Percentiles rank a stretch among this genome's conserved stretches.
These are phyloP conservation scores for Sebastes baramenuke DNA, from an alignment of 2,797 vertebrate genomes.

Conservation along the genomic window DNA sequence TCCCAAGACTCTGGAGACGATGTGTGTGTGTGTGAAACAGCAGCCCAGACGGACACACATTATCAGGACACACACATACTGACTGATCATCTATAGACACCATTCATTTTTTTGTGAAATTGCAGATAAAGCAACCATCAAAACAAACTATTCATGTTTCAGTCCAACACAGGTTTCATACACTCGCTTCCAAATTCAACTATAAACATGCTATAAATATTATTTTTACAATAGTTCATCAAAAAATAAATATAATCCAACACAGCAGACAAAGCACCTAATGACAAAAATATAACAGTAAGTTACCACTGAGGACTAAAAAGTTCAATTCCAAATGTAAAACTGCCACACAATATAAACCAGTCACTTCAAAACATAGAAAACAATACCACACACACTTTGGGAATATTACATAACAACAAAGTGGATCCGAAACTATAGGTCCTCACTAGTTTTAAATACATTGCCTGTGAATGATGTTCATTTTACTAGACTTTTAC, in stretches of 20 bases:
- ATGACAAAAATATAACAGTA: neutral
- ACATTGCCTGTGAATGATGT: no score
- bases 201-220: neutral
- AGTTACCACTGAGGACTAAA: neutral
- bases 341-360: neutral
- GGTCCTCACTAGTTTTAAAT: neutral
- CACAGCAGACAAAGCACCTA: neutral
- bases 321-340: neutral
- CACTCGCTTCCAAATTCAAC: neutral
- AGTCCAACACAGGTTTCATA: neutral
- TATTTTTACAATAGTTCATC: neutral
- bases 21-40: neutral
- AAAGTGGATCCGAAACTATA: neutral
- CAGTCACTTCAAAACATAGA: neutral
- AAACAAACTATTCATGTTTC: neutral
- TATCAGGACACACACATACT: neutral
- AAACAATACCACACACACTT: neutral
- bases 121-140: neutral
- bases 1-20: neutral
- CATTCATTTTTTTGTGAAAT: neutral
- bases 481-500: no score
- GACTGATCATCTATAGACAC: neutral
- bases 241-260: neutral
- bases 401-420: neutral
- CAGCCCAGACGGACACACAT: neutral